Conservation (phyloP, 37 sponge, comb jelly and placozoan species). For the Bolinopsis microptera region DNA sequence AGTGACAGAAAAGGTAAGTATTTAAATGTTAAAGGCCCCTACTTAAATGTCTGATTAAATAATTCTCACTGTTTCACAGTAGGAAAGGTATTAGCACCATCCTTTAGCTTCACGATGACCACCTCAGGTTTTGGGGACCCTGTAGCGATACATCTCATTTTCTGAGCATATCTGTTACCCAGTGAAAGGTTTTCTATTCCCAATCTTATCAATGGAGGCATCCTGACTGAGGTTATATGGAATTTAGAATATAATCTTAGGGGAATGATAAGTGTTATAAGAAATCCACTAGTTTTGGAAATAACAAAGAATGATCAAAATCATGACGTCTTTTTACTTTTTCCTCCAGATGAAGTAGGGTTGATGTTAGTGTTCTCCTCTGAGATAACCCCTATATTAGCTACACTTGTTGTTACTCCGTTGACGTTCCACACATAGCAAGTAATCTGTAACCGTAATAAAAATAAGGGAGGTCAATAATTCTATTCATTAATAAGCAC, state of each 20-base stretch:
- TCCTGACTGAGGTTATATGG: background rate
- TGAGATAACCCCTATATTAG: background rate
- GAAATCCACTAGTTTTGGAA: too few relatives aligned
- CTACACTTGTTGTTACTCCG: slow-evolving; percentile 1
- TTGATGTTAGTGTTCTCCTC: background rate
- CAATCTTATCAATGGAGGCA: background rate
- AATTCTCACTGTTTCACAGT: background rate
- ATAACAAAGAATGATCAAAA: too few relatives aligned
- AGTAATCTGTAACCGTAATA: background rate
- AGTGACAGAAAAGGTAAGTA: too few relatives aligned
- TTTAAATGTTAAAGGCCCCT: too few relatives aligned
- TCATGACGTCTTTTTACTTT: too few relatives aligned
- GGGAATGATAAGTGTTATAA: too few relatives aligned
- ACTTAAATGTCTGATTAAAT: too few relatives aligned
- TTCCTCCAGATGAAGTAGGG: background rate
- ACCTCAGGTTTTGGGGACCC: slow-evolving; percentile 36
- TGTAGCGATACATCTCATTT: slow-evolving; percentile 24
- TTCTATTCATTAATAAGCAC: background rate
- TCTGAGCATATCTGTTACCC: background rate
- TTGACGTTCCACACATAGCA: slow-evolving; percentile 16
- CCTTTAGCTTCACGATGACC: background rate
- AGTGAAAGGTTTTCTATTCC: background rate
- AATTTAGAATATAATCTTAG: too few relatives aligned
- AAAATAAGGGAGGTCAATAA: background rate
- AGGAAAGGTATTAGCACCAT: slow-evolving; percentile 3